A percentile compares a stretch with the other conserved stretches of the same genome.
These are phyloP conservation scores for Caenorhabditis sulstoni DNA, from an alignment of 2,888 invertebrate genomes.

Conservation along the genomic window DNA sequence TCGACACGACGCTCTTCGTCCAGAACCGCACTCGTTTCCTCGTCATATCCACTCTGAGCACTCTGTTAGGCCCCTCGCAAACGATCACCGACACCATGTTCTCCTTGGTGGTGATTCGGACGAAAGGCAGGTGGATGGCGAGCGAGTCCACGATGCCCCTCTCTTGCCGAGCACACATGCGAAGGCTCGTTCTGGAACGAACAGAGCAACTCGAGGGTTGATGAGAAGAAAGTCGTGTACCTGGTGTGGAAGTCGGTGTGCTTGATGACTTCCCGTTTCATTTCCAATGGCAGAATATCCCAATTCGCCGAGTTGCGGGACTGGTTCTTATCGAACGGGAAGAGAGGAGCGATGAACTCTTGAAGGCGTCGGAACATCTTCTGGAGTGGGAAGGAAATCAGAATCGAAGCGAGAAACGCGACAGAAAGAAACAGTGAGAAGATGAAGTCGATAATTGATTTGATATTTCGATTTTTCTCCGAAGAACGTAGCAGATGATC, in stretches of 20 bases:
- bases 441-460: too few relatives aligned
- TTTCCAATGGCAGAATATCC: background rate
- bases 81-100: background rate
- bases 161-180: background rate
- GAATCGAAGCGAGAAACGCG: background rate
- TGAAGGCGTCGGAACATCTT: background rate
- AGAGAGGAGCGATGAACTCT: background rate
- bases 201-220: background rate
- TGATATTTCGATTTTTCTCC: too few relatives aligned
- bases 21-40: background rate
- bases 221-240: background rate
- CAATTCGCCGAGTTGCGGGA: background rate
- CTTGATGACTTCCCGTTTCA: background rate
- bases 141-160: background rate
- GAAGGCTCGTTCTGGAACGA: background rate
- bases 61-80: background rate
- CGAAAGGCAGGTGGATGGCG: background rate
- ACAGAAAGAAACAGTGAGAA: too few relatives aligned
- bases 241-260: background rate
- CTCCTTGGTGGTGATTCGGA: background rate
- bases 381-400: background rate
- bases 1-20: conserved; percentile 7
- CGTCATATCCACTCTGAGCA: conserved; percentile 1
- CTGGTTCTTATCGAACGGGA: background rate
- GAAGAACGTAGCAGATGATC: too few relatives aligned